Conservation (phyloP, 2,113 vertebrate genomes). For the Hystrix brachyura region DNA sequence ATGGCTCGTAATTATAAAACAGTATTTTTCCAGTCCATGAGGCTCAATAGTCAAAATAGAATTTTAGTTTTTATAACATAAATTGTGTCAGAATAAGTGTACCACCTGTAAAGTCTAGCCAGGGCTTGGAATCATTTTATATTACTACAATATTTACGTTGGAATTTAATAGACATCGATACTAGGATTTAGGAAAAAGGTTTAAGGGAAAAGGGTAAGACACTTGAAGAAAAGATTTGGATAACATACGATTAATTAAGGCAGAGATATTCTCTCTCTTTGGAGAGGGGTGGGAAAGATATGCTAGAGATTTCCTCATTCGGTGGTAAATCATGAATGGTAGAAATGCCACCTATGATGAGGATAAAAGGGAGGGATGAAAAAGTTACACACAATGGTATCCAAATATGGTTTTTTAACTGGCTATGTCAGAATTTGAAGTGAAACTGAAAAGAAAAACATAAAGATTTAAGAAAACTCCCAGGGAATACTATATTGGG, state of each 20-base stretch:
- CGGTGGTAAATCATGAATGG: background rate
- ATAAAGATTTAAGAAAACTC: background rate
- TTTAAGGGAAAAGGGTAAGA: background rate
- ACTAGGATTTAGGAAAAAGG: constrained; percentile 1
- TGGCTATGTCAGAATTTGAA: background rate
- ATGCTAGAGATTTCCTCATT: background rate
- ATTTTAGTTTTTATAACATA: background rate
- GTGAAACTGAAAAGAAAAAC: background rate
- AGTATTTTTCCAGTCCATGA: background rate
- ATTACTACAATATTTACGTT: background rate
- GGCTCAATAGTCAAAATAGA: constrained; percentile 39
- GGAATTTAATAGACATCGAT: background rate
- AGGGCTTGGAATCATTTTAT: background rate
- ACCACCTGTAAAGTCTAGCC: background rate
- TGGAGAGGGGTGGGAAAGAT: background rate
- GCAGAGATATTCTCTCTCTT: background rate
- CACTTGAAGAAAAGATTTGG: background rate
- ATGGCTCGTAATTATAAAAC: constrained; percentile 21
- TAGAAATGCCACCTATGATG: background rate
- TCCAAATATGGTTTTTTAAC: background rate
- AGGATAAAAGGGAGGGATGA: background rate
- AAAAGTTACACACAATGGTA: background rate
- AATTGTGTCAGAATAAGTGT: background rate
- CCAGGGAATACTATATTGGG: background rate
- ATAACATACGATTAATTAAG: background rate